These are phyloP conservation scores for Melitaea cinxia DNA, from an alignment of 1,140 invertebrate genomes.

Conservation along the genomic window DNA sequence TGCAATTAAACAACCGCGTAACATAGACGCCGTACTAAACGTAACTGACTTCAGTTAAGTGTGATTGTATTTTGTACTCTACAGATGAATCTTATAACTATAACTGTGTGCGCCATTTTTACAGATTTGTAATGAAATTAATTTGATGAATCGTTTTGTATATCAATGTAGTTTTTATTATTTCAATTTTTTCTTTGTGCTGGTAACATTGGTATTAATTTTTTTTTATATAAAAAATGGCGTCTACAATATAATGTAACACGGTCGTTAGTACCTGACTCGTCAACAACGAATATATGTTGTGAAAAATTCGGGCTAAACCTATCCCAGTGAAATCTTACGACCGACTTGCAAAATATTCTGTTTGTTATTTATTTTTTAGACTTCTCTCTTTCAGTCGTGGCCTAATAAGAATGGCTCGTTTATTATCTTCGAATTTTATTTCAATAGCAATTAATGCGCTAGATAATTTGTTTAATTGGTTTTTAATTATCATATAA, in stretches of 20 bases:
- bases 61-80: conserved; percentile 17
- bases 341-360: conserved; percentile 62
- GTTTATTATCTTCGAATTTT: too few species aligned
- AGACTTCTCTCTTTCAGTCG: neutral
- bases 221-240: conserved; percentile 17
- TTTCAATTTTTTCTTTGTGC: conserved; percentile 6
- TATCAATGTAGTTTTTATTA: neutral
- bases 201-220: neutral
- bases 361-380: conserved; percentile 53
- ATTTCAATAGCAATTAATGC: neutral
- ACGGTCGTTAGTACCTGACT: conserved; percentile 24
- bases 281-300: conserved; percentile 63
- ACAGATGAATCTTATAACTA: conserved; percentile 10
- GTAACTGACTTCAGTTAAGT: conserved; percentile 16
- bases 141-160: neutral
- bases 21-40: conserved; percentile 1
- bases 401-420: conserved; percentile 14
- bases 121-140: neutral
- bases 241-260: conserved; percentile 11
- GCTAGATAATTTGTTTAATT: too few species aligned
- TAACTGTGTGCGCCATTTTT: conserved; percentile 35
- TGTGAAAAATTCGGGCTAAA: conserved; percentile 53
- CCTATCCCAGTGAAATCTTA: conserved; percentile 46
- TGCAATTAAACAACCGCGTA: conserved; percentile 6
- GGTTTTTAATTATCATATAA: too few species aligned